Percentiles rank a stretch among this genome's conserved stretches.
phyloP scores from a whole-genome alignment of 2,797 vertebrate species.

The Coregonus suidteri region DNA sequence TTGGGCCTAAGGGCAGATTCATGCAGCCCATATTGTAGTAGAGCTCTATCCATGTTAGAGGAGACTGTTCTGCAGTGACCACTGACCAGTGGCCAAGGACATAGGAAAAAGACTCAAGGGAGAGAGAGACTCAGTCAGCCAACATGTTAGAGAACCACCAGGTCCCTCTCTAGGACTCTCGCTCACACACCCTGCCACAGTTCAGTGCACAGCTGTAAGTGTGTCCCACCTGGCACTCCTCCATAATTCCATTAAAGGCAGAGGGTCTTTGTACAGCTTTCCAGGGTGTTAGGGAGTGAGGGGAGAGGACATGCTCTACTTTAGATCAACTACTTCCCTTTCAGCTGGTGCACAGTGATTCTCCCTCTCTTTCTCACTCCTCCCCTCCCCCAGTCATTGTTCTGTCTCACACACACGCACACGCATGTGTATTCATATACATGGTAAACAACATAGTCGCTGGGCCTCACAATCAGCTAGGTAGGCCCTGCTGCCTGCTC shows the following conservation, averaged over 20 bases:
- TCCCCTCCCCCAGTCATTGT: neutral
- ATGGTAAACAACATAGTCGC: constrained; percentile 2
- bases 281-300: constrained; percentile 8
- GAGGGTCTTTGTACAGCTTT: constrained; percentile 19
- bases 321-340: neutral
- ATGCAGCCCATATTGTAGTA: no score
- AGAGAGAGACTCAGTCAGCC: neutral
- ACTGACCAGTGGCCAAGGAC: neutral
- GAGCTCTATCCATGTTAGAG: neutral
- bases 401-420: neutral
- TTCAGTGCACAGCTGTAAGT: no score
- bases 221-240: constrained; percentile 23
- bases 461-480: constrained; percentile 1
- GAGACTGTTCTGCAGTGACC: neutral
- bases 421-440: no score
- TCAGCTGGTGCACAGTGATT: neutral
- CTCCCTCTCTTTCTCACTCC: neutral
- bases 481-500: no score
- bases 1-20: no score
- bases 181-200: no score
- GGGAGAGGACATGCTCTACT: neutral
- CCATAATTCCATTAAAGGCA: constrained; percentile 37
- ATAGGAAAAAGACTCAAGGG: neutral
- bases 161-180: no score
- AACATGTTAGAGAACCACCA: no score